Base-by-base conservation (phyloP, 2,888 invertebrate species). In the Lochmaea crataegi region DNA sequence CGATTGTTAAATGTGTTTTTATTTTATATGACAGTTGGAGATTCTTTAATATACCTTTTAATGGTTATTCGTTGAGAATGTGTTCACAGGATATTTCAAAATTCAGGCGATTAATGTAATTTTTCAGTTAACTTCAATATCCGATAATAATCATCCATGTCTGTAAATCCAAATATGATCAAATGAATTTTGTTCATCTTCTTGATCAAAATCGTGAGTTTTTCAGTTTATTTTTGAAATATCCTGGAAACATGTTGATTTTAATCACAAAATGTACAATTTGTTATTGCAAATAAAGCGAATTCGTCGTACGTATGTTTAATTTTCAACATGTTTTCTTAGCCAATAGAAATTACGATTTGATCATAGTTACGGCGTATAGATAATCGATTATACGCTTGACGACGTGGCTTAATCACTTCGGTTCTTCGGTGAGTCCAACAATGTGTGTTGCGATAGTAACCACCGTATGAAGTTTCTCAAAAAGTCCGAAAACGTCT, bases 231-330 rank as follows among this genome's bases (percentile, higher is more conserved):
- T 38, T 66, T 56, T 57, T 61, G n/a, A 42, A 53, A 56, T 53
- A 69, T 18, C 18, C 56, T 53, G 63, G 45, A 66, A 72, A 72
- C 68, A 61, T 67, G 68, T 69, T 61, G 56, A 56, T 75, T 73
- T 71, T 71, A 71, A 71, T 67, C 69, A 73, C 71, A 68, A 75
- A 71, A 72, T 67, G 65, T 64, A 70, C 64, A 70, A 75, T 68
- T 73, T 75, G 73, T 68, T 75, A 75, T 73, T 68, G 73, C 73
- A 75, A 75, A 73, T 75, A 75, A 75, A 75, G 66, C 64, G 73
- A 63, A 63, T 68, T 73, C 73, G 69, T 71, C 45, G 69, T 65
- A 11, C 22, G 14, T 7, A 7, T 32, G 26, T 5, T 32, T 3
- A 5, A 5, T 32, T 32, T 32, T 32, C 26, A 32, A 32, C 26